Evolutionary conservation across 1,140 invertebrate genomes (phyloP), one percentile per base, ranked within the genome.

Genomic region (Parasteatoda tepidariorum): DNA sequence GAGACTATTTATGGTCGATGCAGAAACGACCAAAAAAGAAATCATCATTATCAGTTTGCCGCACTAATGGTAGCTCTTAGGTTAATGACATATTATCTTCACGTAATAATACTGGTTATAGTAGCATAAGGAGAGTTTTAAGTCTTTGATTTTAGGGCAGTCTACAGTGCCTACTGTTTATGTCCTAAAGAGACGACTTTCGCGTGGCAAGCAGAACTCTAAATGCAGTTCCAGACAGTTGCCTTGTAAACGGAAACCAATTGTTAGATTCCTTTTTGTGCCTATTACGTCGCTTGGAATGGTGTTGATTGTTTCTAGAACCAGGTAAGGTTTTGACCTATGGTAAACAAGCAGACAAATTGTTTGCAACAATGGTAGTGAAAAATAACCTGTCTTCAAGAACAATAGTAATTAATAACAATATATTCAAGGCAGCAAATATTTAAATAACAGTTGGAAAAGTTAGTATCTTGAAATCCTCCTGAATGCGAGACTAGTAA

Each of bases 71-170:
- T 34, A 55, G 70, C 31, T 74, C 70, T 61, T 57, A 11, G 70
- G 54, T 74, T 59, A 74, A 59, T 57, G 55, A 74, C 70, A 74
- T 74, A 74, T 74, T 74, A 74, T 74, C 70, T 74, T 33, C 68
- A 55, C 55, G 48, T 61, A 74, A 74, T 74, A 74, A 74, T 31
- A 74, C 70, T 59, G 70, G 55, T 74, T 61, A 61, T 55, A 41
- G 26, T 48, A 26, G 68, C 48, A 24, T n/a, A 41, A 71, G 68
- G 28, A 30, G 41, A 57, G 70, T 61, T 11, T 15, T 5, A 33
- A 9, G 7, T n/a, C 24, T 28, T 5, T 18, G 22, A 30, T 48
- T 48, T 48, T 48, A 18, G 7, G 70, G 55, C 30, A n/a, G 22
- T n/a, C 18, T 33, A 30, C 55, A 22, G 24, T 55, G 57, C 54